These are phyloP conservation scores for Ruditapes philippinarum DNA, from an alignment of 1,140 invertebrate species.

Conservation along the genomic window DNA sequence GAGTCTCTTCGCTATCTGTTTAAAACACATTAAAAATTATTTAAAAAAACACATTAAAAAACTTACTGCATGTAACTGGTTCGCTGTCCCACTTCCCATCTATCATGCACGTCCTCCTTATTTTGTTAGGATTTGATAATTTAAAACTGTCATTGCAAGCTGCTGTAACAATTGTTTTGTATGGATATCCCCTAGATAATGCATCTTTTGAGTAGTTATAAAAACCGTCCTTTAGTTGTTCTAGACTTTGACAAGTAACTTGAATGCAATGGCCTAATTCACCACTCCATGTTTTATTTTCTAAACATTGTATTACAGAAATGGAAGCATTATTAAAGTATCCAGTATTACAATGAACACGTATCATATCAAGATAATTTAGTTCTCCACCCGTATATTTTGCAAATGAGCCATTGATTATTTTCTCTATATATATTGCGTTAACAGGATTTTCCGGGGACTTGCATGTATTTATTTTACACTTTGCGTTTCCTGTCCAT, in stretches of 20 bases:
- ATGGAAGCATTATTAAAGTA: background rate
- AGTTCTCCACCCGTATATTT: too few relatives aligned
- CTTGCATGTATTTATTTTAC: too few relatives aligned
- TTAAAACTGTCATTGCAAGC: background rate
- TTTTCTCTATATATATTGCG: too few relatives aligned
- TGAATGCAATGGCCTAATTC: background rate
- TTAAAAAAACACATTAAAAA: too few relatives aligned
- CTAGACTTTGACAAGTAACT: background rate
- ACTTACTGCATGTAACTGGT: background rate
- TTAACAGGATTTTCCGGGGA: too few relatives aligned
- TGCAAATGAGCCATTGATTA: too few relatives aligned
- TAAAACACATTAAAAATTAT: too few relatives aligned
- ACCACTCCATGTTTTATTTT: background rate
- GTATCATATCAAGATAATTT: background rate
- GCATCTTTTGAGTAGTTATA: background rate
- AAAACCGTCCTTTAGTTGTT: background rate
- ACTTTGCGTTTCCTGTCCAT: too few relatives aligned
- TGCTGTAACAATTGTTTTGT: background rate
- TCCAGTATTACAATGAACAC: background rate
- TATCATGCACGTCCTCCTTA: background rate
- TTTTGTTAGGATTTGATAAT: background rate
- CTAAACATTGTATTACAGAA: background rate
- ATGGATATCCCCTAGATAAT: background rate
- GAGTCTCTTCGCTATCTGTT: too few relatives aligned
- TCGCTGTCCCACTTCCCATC: background rate